A percentile compares a stretch with the other conserved stretches of the same genome.
These are phyloP conservation scores for Sphenodon punctatus DNA, from an alignment of 2,797 vertebrate species.

Conservation along the genomic window DNA sequence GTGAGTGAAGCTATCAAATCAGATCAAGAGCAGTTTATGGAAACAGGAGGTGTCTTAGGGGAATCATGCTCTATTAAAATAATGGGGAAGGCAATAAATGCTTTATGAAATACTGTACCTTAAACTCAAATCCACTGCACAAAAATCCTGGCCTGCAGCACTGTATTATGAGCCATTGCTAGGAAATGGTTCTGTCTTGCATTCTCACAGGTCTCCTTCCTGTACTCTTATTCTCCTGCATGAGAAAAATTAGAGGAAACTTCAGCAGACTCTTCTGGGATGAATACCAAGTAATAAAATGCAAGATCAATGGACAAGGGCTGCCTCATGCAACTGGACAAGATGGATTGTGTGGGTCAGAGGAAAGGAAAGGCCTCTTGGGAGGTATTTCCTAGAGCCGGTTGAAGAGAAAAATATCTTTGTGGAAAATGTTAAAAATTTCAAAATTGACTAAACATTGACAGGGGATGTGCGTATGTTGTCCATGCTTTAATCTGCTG, in stretches of 20 bases:
- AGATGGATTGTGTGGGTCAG: neutral
- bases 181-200: constrained; percentile 20
- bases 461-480: too few relatives aligned
- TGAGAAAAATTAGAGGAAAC: neutral
- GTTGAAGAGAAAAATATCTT: too few relatives aligned
- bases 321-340: neutral
- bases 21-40: neutral
- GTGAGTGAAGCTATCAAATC: constrained; percentile 4
- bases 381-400: neutral
- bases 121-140: constrained; percentile 26
- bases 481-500: too few relatives aligned
- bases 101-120: constrained; percentile 44
- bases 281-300: neutral
- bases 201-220: neutral
- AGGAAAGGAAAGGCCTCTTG: neutral
- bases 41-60: constrained; percentile 25
- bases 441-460: too few relatives aligned
- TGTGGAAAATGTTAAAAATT: too few relatives aligned
- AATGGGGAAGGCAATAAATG: constrained; percentile 48
- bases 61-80: constrained; percentile 44
- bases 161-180: neutral
- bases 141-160: constrained; percentile 9
- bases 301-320: neutral
- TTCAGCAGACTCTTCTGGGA: neutral
- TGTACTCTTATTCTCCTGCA: neutral